Percentiles rank a stretch among this genome's conserved stretches.
Conservation (phyloP, 2,113 vertebrate species). For the Pomatostomus ruficeps region DNA sequence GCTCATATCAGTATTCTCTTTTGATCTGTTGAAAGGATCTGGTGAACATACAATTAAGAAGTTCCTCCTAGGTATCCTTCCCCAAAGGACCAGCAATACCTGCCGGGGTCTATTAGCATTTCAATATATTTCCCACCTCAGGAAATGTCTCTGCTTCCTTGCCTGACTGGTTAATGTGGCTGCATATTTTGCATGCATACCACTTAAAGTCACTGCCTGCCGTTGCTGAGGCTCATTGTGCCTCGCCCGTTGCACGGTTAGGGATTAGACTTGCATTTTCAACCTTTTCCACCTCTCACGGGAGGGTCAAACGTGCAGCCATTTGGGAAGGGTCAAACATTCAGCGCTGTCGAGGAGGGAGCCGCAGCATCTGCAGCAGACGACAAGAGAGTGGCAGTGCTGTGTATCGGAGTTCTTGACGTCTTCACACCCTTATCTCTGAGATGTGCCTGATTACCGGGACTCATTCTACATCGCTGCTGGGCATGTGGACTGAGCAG, state of each 20-base stretch:
- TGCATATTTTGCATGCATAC: conserved; percentile 1
- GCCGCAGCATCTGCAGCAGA: neutral
- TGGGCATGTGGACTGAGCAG: neutral
- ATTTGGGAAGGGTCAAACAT: conserved; percentile 13
- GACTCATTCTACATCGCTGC: neutral
- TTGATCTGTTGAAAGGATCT: conserved; percentile 57
- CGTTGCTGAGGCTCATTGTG: neutral
- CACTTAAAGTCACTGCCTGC: neutral
- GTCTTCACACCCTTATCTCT: neutral
- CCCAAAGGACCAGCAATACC: conserved; percentile 36
- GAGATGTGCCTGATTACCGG: neutral
- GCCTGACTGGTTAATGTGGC: conserved; percentile 1
- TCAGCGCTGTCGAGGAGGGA: neutral
- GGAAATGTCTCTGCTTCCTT: conserved; percentile 45
- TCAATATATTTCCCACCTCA: conserved; percentile 54
- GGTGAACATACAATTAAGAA: conserved; percentile 59
- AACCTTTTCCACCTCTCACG: neutral
- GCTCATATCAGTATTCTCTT: conserved; percentile 11
- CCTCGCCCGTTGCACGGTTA: neutral
- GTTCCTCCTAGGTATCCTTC: conserved; percentile 39
- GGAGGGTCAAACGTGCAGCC: neutral
- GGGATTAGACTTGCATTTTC: neutral
- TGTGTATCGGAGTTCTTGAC: neutral
- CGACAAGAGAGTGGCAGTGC: neutral
- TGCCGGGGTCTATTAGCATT: conserved; percentile 50